phyloP scores from a whole-genome alignment of 2,113 vertebrate genomes.

The Synchiropus splendidus region DNA sequence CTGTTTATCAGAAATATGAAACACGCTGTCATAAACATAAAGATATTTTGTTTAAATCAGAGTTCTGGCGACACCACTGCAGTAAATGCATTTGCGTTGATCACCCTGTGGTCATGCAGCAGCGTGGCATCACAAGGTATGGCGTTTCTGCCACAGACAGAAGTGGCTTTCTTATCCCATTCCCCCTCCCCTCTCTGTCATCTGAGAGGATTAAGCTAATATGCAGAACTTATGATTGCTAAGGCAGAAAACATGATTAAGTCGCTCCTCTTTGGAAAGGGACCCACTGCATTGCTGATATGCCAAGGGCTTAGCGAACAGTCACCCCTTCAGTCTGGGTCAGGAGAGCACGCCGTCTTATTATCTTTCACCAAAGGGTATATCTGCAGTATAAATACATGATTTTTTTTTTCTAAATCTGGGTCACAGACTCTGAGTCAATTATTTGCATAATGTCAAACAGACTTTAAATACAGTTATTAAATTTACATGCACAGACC shows the following conservation, averaged over 20 bases:
- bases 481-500: too few relatives aligned
- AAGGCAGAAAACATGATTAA: slow-evolving; percentile 59
- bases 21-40: too few relatives aligned
- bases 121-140: slow-evolving; percentile 7
- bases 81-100: too few relatives aligned
- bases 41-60: too few relatives aligned
- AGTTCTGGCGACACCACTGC: too few relatives aligned
- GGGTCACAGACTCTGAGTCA: slow-evolving; percentile 4
- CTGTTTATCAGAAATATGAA: too few relatives aligned
- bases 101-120: too few relatives aligned
- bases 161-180: slow-evolving; percentile 14
- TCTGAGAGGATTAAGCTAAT: slow-evolving; percentile 54
- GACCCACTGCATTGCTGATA: slow-evolving; percentile 25
- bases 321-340: slow-evolving; percentile 31
- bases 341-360: slow-evolving; percentile 30
- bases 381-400: slow-evolving; percentile 5
- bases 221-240: slow-evolving; percentile 56
- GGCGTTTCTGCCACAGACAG: not conserved
- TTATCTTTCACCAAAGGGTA: slow-evolving; percentile 21
- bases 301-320: slow-evolving; percentile 24
- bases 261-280: slow-evolving; percentile 27
- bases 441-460: too few relatives aligned
- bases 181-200: slow-evolving; percentile 41
- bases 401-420: slow-evolving; percentile 10
- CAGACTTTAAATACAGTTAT: too few relatives aligned